Evolutionary conservation across 2,888 invertebrate genomes (phyloP), one percentile per base, ranked within the genome.

Genomic region (Drosophila colorata): DNA sequence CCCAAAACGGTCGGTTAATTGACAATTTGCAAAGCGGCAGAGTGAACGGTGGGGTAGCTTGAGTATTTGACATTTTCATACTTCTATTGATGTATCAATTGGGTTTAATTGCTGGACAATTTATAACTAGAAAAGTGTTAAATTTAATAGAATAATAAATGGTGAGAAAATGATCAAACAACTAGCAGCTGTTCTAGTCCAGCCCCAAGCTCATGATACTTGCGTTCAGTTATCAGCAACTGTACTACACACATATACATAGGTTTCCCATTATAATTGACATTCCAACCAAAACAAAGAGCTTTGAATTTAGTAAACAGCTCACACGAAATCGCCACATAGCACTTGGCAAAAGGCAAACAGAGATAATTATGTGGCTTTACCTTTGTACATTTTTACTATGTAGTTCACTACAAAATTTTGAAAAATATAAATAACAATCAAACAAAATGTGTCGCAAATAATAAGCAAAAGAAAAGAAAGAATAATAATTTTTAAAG

Each of bases 71-170:
- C 70, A 64, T 49, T 70, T 75, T 18, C 44, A 48, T 56, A 18
- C 20, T 11, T 28, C 37, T 49, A 47, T 53, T 53, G 61, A 78
- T 58, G 23, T 51, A 82, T 87, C 81, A 82, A 83, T 83, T 83
- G 86, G 79, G 56, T 82, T 70, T 82, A 77, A 83, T 83, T 83
- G 81, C 67, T 66, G 57, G 16, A 67, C 79, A 87, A 68, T 87
- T 83, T 69, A 41, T 44, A 49, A 70, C 67, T 69, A 56, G 68
- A 43, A 57, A 74, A 84, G 72, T 65, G 75, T 61, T 57, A 81
- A 82, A 82, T 85, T 81, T 65, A 81, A 87, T 82, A 68, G 67
- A 63, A 16, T 18, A 20, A 31, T 57, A 44, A 57, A 49, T 59
- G 68, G 59, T 74, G 78, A 48, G 74, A 74, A 74, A 53, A 48